Evolutionary conservation across 2,797 vertebrate genomes (phyloP), one percentile per base, ranked within the genome.

Genomic region (Pampus argenteus): DNA sequence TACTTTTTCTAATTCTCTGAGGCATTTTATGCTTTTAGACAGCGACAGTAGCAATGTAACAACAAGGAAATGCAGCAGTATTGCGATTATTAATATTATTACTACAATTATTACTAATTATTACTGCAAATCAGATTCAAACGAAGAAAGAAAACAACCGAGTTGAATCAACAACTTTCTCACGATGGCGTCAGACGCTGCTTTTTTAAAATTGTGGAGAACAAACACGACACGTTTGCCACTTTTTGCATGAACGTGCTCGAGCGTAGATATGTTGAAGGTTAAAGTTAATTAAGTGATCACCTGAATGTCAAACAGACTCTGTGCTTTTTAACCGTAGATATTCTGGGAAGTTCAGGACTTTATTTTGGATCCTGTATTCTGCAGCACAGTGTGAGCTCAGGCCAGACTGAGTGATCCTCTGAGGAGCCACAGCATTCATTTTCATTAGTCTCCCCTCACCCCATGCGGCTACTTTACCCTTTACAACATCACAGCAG

Each of bases 401-500:
- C 29, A 14, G 40, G 9, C 31, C 42, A 5, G 6, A 42, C 60
- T 6, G 13, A 55, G 15, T 20, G 47, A 66, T 74, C 61, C 79
- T 81, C 82, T 38, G 66, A 57, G 74, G 67, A 58, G 54, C 15
- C 2, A 1, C 69, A 34, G 54, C 66, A 71, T 82, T 76, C 65
- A 75, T 86, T 86, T 84, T 73, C 64, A 85, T 81, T 55, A 72
- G 48, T 51, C 52, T 48, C 45, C 45, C 25, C 25, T 71, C 34
- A 38, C 36, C 70, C 55, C 87, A 76, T 65, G 82, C 62, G 59
- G 83, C 48, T 82, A 22, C 70, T 76, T 60, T 88, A 77, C 77
- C 86, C 86, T 93, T 93, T 88, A 77, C 66, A 90, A 76, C 79
- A 76, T 86, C 86, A 88, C 45, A 71, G 76, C 66, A 75, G 51